These are phyloP conservation scores for Gadopsis marmoratus DNA, from an alignment of 2,797 vertebrate genomes.

Conservation along the genomic window DNA sequence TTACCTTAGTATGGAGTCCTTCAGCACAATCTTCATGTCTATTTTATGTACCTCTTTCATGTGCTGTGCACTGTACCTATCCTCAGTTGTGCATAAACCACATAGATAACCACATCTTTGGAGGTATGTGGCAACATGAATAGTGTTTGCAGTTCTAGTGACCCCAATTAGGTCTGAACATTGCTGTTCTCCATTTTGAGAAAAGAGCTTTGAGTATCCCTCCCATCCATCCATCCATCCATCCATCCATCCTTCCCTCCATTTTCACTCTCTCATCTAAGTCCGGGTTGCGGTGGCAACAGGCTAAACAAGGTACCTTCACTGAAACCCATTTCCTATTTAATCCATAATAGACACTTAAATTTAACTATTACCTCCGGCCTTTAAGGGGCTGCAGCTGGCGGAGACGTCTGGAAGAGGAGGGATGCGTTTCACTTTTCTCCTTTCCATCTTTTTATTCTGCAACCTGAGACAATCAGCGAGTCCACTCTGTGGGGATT, in stretches of 20 bases:
- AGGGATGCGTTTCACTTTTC: constrained; percentile 51
- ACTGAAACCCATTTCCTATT: constrained; percentile 55
- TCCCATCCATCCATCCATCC: constrained; percentile 14
- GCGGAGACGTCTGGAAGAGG: constrained; percentile 47
- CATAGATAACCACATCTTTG: constrained; percentile 23
- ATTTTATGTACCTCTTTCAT: background rate
- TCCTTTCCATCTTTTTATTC: constrained; percentile 54
- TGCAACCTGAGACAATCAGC: constrained; percentile 34
- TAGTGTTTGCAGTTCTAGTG: constrained; percentile 39
- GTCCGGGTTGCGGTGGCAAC: constrained; percentile 20
- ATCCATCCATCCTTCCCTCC: constrained; percentile 13
- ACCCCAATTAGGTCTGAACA: constrained; percentile 36
- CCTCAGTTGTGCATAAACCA: background rate
- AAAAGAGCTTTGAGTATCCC: constrained; percentile 25
- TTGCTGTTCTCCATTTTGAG: constrained; percentile 3
- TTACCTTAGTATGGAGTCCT: background rate
- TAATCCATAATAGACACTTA: constrained; percentile 65
- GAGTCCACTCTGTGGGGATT: constrained; percentile 61
- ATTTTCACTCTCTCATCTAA: constrained; percentile 28
- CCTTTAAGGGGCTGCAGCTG: constrained; percentile 67
- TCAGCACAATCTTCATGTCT: background rate
- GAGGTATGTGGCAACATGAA: background rate
- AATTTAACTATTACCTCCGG: constrained; percentile 56
- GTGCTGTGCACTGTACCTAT: background rate
- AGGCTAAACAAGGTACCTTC: constrained; percentile 50